Evolutionary conservation across 1,140 invertebrate species (phyloP).

Genomic region (Stegodyphus mimosarum): DNA sequence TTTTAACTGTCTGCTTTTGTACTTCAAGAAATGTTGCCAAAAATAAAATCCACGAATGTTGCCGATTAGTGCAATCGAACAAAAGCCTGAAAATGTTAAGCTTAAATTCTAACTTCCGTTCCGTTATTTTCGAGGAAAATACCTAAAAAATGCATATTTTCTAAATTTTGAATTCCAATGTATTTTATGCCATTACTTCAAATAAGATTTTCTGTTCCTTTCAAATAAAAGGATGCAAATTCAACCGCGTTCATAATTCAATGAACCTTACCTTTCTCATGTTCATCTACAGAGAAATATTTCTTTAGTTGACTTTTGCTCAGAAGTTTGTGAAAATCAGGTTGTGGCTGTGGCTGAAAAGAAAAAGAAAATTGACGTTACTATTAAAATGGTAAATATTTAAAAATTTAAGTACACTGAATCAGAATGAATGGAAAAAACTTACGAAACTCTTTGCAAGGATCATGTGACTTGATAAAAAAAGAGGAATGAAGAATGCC

Average conservation of each 20-base stretch:
- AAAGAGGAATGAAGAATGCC: too few relatives aligned
- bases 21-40: too few relatives aligned
- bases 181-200: not conserved
- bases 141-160: not conserved
- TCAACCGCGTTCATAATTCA: not conserved
- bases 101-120: too few relatives aligned
- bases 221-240: not conserved
- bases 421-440: too few relatives aligned
- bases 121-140: too few relatives aligned
- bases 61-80: too few relatives aligned
- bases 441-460: too few relatives aligned
- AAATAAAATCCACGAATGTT: too few relatives aligned
- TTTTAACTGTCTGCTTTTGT: not conserved
- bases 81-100: too few relatives aligned
- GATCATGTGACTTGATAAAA: too few relatives aligned
- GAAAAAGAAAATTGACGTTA: not conserved
- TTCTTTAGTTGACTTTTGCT: constrained; percentile 37
- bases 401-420: too few relatives aligned
- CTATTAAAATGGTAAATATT: too few relatives aligned
- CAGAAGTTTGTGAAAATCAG: constrained; percentile 31
- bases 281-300: constrained; percentile 40
- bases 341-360: constrained; percentile 8
- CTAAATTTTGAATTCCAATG: not conserved
- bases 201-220: not conserved
- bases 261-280: constrained; percentile 32